Conservation (phyloP, 2,113 vertebrate species). For the Petrocephalus microphthalmus region DNA sequence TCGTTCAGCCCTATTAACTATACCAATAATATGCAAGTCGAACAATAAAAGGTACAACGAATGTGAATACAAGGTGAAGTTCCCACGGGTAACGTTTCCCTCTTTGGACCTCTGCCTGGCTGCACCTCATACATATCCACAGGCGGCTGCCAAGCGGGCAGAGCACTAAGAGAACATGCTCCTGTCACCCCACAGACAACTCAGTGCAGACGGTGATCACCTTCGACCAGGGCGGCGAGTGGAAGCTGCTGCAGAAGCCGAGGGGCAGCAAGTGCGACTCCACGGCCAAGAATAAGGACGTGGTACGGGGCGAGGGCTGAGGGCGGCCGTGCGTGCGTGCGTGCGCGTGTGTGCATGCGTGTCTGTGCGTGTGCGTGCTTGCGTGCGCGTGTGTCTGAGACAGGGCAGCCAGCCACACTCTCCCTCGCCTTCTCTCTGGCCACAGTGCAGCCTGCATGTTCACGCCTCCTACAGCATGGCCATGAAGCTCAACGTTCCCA, state of each 20-base stretch:
- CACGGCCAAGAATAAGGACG: constrained; percentile 69
- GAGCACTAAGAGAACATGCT: not conserved
- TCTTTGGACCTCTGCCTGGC: not conserved
- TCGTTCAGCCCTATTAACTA: too few relatives aligned
- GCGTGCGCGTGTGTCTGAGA: not conserved
- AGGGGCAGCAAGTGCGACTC: constrained; percentile 73
- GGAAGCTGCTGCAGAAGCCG: constrained; percentile 74
- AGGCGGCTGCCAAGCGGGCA: not conserved
- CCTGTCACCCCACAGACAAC: constrained; percentile 55
- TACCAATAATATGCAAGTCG: too few relatives aligned
- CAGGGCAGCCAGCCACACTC: not conserved
- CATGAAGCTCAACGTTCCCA: constrained; percentile 83
- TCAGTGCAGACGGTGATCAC: constrained; percentile 83
- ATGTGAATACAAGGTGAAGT: not conserved
- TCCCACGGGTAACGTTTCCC: not conserved
- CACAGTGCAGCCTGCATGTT: constrained; percentile 89
- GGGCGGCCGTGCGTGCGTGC: not conserved
- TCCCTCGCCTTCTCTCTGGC: constrained; percentile 16
- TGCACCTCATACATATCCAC: not conserved
- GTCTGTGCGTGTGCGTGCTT: constrained; percentile 17
- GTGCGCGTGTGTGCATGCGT: not conserved
- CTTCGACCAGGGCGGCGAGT: constrained; percentile 85
- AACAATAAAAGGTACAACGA: not conserved
- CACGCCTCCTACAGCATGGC: constrained; percentile 85
- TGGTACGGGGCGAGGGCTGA: constrained; percentile 53